These are phyloP conservation scores for Megalops atlanticus DNA, from an alignment of 2,113 vertebrate genomes.

Conservation along the genomic window DNA sequence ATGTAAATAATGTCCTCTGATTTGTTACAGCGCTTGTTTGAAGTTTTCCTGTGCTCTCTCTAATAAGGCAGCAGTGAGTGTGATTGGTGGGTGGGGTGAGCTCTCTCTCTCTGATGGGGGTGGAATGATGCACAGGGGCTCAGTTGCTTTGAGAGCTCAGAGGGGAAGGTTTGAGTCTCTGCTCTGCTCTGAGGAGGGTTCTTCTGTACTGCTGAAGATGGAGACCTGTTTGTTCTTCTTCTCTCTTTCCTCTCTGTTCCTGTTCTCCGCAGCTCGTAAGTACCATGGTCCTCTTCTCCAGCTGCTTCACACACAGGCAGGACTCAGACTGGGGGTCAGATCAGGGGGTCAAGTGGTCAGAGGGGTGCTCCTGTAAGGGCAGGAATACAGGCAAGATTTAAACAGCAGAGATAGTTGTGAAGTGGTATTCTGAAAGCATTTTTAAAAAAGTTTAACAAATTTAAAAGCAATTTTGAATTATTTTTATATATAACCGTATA, in stretches of 20 bases:
- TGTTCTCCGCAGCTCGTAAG: conserved; percentile 18
- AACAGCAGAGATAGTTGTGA: neutral
- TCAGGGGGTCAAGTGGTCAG: neutral
- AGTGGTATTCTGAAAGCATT: too few species aligned
- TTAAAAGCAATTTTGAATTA: too few species aligned
- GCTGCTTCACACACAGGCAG: neutral
- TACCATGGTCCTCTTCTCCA: too few species aligned
- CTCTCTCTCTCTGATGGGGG: neutral
- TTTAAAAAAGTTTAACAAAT: too few species aligned
- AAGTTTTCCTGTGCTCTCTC: conserved; percentile 13
- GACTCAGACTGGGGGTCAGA: neutral
- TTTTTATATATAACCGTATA: too few species aligned
- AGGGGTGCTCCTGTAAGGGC: neutral
- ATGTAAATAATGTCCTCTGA: conserved; percentile 29
- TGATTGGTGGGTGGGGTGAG: conserved; percentile 29
- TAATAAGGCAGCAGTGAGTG: conserved; percentile 28
- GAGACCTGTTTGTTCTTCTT: neutral
- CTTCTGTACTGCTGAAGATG: neutral
- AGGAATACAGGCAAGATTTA: neutral
- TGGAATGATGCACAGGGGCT: conserved; percentile 5
- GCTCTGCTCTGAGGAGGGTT: too few species aligned
- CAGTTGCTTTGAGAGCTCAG: too few species aligned
- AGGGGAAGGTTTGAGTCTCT: too few species aligned
- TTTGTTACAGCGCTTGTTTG: conserved; percentile 31
- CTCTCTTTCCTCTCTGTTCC: neutral